A percentile compares a stretch with the other conserved stretches of the same genome.
These are phyloP conservation scores for Pagrus major DNA, from an alignment of 2,113 vertebrate species.

Conservation along the genomic window DNA sequence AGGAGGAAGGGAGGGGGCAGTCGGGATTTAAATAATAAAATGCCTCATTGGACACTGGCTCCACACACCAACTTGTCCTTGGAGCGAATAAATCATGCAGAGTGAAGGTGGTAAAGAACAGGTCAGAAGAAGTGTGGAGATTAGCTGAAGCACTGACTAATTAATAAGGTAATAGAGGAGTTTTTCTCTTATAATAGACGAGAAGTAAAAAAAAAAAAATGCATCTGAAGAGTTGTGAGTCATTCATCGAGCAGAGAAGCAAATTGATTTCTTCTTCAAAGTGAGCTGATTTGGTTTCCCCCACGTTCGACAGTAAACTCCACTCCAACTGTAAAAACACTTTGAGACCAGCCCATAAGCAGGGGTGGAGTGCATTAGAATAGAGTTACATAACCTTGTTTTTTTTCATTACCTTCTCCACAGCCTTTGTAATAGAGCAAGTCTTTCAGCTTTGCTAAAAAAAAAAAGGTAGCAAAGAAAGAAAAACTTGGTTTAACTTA, in stretches of 20 bases:
- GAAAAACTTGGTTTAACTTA: slow-evolving; percentile 60
- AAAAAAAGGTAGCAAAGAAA: slow-evolving; percentile 22
- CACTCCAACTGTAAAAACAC: slow-evolving; percentile 62
- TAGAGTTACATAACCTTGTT: slow-evolving; percentile 73
- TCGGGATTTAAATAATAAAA: slow-evolving; percentile 76
- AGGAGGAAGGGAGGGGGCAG: slow-evolving; percentile 17
- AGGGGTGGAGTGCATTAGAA: slow-evolving; percentile 77
- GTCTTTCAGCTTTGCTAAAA: slow-evolving; percentile 30
- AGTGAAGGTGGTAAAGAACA: slow-evolving; percentile 27
- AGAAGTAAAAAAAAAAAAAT: neutral
- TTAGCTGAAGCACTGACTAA: no score
- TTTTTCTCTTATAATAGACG: slow-evolving; percentile 1
- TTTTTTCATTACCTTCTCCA: slow-evolving; percentile 65
- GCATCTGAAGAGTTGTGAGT: neutral
- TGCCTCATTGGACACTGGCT: slow-evolving; percentile 74
- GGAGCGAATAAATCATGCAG: slow-evolving; percentile 58
- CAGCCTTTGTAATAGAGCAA: slow-evolving; percentile 61
- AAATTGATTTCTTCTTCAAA: slow-evolving; percentile 27
- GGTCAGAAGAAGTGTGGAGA: slow-evolving; percentile 16
- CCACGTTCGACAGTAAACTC: slow-evolving; percentile 40
- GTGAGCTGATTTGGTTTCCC: slow-evolving; percentile 15
- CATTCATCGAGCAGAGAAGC: neutral
- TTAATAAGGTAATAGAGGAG: no score
- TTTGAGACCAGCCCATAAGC: slow-evolving; percentile 52
- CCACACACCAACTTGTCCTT: slow-evolving; percentile 65